Base-by-base conservation (phyloP, 2,113 vertebrate genomes). In the Pandion haliaetus region DNA sequence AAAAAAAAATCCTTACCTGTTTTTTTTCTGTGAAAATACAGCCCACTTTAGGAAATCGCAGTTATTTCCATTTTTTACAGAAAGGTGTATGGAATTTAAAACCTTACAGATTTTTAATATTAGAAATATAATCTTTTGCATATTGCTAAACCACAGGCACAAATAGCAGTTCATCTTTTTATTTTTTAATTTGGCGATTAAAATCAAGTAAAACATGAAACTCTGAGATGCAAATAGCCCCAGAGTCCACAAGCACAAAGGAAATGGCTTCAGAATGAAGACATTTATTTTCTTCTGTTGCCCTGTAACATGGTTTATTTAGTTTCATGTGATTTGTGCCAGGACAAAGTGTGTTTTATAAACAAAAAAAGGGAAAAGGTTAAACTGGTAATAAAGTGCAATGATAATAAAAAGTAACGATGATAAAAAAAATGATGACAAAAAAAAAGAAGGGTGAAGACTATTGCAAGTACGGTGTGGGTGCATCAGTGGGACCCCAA, bases 191-290 rank as follows among this genome's bases (percentile, higher is more conserved):
- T 42, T 47, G 49, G 14, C 1, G 2, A 69, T 92, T 93, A 79
- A 94, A 86, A 65, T 77, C 36, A 49, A 84, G 62, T 44, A 74
- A 84, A 92, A 73, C n/a, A 14, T 9, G 84, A 59, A 90, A 85
- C 45, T 79, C 86, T 14, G 62, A 54, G 47, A 57, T 16, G 45
- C 57, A 86, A 91, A 94, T 20, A 76, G 40, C 81, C 88, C 81
- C 14, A 8, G 45, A 82, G 71, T 69, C 71, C 61, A 66, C 84
- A 88, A 88, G 67, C 94, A 82, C 78, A 63, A 70, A 93, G 93
- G 84, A 96, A 93, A 96, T 86, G 55, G 83, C 73, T 96, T 81
- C 49, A 63, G 95, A 70, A 90, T 91, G 81, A 95, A 95, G 82
- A 72, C 83, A 55, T 94, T 93, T 92, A 40, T 81, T 96, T 94